Evolutionary conservation across 2,113 vertebrate species (phyloP), one percentile per base, ranked within the genome.

Genomic region (Bagarius yarrelli): DNA sequence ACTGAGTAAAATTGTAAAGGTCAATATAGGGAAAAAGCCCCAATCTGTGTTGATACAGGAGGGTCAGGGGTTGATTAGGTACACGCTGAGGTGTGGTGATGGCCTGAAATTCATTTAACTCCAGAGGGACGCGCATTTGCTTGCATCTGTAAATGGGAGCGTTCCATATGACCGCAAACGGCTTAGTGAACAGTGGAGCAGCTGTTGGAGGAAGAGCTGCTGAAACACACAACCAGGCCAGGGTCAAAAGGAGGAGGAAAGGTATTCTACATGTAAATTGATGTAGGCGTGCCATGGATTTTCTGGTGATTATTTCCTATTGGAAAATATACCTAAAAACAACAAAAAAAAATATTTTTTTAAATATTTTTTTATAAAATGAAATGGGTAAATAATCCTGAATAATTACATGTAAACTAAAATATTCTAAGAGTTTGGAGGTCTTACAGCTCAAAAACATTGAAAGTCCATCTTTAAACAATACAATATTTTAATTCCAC

Each of bases 91-190:
- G 79, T 0, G 96, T 95, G 55, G 91, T 94, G 83, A 96, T 94
- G 60, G 76, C 87, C 87, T 91, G 85, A 94, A 90, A 95, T 32
- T 76, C 76, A 81, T 85, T 92, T 30, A 88, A 95, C 86, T 97
- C 93, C 87, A 97, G 50, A 0, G 86, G 79, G 40, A 95, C 86
- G 18, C 87, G 55, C 1, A 84, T 88, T 56, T 75, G 56, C 57
- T 50, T 16, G 81, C 97, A 98, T 15, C 52, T n/a, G 52, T 94
- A 88, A 21, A 90, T 93, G 12, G 95, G 96, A 36, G 91, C 92
- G 55, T 97, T 97, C 95, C 95, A 98, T 66, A 92, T 87, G 23
- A 91, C 91, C 59, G 95, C 82, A 73, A 96, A 96, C 52, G 96
- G 90, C 44, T 85, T 87, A 36, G 81, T 80, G 57, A 94, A 75